Conservation (phyloP, 2,888 invertebrate species). For the Myopa testacea region DNA sequence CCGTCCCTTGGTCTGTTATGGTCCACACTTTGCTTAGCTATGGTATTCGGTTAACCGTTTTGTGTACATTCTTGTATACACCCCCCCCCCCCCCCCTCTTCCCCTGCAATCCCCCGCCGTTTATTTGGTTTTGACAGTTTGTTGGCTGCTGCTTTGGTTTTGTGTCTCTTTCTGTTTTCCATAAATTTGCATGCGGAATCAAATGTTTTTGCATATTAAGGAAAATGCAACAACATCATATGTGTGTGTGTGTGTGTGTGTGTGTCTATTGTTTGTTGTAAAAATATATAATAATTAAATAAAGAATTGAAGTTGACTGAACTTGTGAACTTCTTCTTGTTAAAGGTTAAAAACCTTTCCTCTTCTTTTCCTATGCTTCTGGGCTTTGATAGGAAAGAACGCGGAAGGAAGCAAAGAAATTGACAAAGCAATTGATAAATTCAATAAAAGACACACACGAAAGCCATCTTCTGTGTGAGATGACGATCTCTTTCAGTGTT, state of each 20-base stretch:
- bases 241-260: background rate
- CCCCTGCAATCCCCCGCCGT: background rate
- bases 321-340: background rate
- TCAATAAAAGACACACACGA: too few relatives aligned
- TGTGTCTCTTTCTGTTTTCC: background rate
- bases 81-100: too few relatives aligned
- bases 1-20: background rate
- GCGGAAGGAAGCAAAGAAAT: too few relatives aligned
- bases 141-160: conserved; percentile 2
- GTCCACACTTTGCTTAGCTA: background rate
- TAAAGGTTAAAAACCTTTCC: background rate
- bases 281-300: background rate
- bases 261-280: background rate
- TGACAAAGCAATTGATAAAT: too few relatives aligned
- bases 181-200: conserved; percentile 10
- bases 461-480: too few relatives aligned
- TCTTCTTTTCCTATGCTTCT: background rate
- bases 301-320: background rate
- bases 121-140: background rate
- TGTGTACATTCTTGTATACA: background rate
- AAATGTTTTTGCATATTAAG: background rate
- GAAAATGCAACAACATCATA: background rate
- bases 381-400: too few relatives aligned
- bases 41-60: background rate
- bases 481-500: too few relatives aligned